These are phyloP conservation scores for Clarias magur DNA, from an alignment of 2,113 vertebrate genomes.

Conservation along the genomic window DNA sequence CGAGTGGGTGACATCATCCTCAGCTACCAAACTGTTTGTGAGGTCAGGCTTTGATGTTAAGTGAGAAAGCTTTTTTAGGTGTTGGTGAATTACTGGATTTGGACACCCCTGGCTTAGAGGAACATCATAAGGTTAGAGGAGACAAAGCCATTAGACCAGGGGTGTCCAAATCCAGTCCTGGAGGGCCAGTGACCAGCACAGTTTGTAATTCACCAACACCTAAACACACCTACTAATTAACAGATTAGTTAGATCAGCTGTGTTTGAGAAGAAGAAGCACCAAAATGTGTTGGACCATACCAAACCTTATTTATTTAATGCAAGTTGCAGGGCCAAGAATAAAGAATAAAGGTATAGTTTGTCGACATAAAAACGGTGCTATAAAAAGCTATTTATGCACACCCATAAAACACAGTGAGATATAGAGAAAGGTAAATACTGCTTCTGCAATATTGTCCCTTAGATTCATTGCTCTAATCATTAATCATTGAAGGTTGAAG, in stretches of 20 bases:
- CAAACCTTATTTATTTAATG: not conserved
- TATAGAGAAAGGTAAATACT: conserved; percentile 34
- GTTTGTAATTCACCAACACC: too few species aligned
- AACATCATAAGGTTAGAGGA: not conserved
- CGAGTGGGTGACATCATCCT: not conserved
- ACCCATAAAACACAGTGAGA: conserved; percentile 16
- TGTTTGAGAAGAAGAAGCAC: too few species aligned
- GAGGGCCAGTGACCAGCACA: too few species aligned
- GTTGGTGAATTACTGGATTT: too few species aligned
- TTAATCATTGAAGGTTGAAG: conserved; percentile 52
- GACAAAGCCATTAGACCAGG: not conserved
- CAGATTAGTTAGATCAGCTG: too few species aligned
- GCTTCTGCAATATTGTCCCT: conserved; percentile 50
- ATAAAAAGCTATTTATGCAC: conserved; percentile 18
- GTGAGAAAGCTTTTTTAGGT: not conserved
- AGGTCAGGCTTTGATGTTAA: not conserved
- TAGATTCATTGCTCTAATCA: conserved; percentile 54
- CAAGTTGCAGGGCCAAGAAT: not conserved
- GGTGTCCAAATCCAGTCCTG: too few species aligned
- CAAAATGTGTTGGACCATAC: too few species aligned
- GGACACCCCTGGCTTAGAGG: too few species aligned
- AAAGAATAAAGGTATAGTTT: not conserved
- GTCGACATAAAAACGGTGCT: not conserved
- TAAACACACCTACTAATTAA: too few species aligned
- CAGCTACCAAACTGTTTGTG: not conserved